Conservation (phyloP, 2,113 vertebrate genomes). For the Trematocara zebra region DNA sequence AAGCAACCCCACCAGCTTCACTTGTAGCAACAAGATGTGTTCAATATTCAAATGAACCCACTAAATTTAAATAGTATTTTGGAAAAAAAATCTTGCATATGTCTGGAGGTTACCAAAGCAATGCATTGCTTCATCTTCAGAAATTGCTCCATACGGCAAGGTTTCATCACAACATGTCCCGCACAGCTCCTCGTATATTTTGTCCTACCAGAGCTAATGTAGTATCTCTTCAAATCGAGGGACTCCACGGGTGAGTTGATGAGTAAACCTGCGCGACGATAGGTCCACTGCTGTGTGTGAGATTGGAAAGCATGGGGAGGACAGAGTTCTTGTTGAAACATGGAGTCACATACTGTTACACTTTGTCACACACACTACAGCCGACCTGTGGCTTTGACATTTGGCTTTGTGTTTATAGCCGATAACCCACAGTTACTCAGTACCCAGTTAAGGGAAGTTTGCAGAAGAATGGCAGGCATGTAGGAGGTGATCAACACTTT, state of each 20-base stretch:
- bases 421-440: constrained; percentile 7
- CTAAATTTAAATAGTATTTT: neutral
- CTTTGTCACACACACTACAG: constrained; percentile 19
- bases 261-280: constrained; percentile 48
- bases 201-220: constrained; percentile 43
- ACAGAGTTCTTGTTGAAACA: constrained; percentile 43
- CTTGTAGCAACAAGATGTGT: neutral
- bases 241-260: constrained; percentile 58
- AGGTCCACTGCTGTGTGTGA: constrained; percentile 52
- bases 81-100: neutral
- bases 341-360: constrained; percentile 26
- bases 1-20: neutral
- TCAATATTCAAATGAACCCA: neutral
- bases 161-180: neutral
- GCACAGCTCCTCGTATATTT: constrained; percentile 8
- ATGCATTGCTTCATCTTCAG: neutral
- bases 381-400: constrained; percentile 33
- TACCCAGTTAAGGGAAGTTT: constrained; percentile 35
- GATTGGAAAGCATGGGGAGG: constrained; percentile 56
- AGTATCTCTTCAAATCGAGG: constrained; percentile 42
- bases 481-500: constrained; percentile 45
- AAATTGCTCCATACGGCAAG: constrained; percentile 15
- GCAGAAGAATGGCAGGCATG: neutral
- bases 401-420: constrained; percentile 18
- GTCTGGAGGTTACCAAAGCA: neutral